Conservation (phyloP, 2,113 vertebrate species). For the Sus scrofa region T2T-Sscrofa CM000826.6:40154501-40155000, state of each 20-base stretch:
- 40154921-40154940: too few species aligned
- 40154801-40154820: background rate
- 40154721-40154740: background rate
- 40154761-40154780: background rate
- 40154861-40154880: background rate
- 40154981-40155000: too few species aligned
- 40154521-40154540: background rate
- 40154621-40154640: background rate
- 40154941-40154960: too few species aligned
- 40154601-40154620: background rate
- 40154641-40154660: background rate
- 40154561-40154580: background rate
- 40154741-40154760: background rate
- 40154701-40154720: background rate
- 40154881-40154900: background rate
- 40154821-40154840: background rate
- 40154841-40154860: background rate
- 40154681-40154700: background rate
- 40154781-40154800: background rate
- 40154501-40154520: background rate
- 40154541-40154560: background rate
- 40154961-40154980: too few species aligned
- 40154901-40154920: background rate
- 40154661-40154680: background rate
- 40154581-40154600: background rate